phyloP scores from a whole-genome alignment of 2,113 vertebrate genomes.

The Callithrix jacchus region DNA sequence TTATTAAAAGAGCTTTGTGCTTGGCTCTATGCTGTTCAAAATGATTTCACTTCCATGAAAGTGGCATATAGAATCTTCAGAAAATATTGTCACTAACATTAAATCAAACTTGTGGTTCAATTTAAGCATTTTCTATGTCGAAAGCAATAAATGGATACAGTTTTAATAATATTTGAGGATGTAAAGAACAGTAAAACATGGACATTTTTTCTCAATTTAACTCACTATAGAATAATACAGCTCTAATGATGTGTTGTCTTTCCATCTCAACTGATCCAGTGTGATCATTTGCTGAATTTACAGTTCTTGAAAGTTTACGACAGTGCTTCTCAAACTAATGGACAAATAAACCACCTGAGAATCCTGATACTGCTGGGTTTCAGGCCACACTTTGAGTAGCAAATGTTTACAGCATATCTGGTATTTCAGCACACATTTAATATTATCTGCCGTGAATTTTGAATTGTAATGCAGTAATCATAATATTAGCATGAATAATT shows the following conservation, averaged over 20 bases:
- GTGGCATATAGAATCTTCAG: neutral
- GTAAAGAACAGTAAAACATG: neutral
- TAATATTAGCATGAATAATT: neutral
- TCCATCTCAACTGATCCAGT: neutral
- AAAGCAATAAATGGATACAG: conserved; percentile 16
- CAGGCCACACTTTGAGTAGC: neutral
- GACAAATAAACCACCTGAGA: neutral
- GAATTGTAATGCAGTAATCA: neutral
- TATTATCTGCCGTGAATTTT: neutral
- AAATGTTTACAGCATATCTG: neutral
- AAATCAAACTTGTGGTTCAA: neutral
- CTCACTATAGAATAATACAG: neutral
- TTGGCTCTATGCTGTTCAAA: neutral
- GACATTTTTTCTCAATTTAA: neutral
- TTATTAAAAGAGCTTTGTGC: neutral
- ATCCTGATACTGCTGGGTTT: neutral
- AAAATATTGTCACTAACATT: neutral
- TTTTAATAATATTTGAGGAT: conserved; percentile 35
- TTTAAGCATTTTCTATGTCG: conserved; percentile 43
- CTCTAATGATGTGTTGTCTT: conserved; percentile 7
- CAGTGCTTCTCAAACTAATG: neutral
- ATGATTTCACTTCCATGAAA: conserved; percentile 16
- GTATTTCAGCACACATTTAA: neutral
- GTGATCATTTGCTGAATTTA: neutral
- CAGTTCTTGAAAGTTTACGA: neutral